A percentile compares a stretch with the other conserved stretches of the same genome.
Conservation (phyloP, 2,888 invertebrate genomes). For the Aphodius granarius region DNA sequence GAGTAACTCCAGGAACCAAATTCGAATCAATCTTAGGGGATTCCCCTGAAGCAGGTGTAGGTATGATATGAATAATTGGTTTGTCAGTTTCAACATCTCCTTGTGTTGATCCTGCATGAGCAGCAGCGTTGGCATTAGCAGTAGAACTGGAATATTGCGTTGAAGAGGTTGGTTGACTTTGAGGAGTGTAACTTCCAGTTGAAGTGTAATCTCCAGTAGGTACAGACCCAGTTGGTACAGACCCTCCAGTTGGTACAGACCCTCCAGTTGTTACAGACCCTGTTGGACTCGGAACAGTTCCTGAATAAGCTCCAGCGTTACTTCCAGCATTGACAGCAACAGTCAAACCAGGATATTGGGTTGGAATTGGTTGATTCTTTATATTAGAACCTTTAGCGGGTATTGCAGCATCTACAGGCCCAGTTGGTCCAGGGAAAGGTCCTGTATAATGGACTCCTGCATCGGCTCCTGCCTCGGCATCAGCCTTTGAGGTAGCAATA, state of each 20-base stretch:
- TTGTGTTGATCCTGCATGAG: neutral
- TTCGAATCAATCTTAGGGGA: neutral
- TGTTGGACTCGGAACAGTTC: neutral
- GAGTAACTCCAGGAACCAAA: neutral
- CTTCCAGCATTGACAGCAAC: neutral
- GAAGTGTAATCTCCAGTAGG: neutral
- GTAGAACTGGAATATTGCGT: neutral
- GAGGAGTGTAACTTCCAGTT: neutral
- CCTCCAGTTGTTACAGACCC: neutral
- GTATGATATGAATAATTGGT: constrained; percentile 3
- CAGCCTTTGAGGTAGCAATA: neutral
- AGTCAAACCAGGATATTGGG: constrained; percentile 6
- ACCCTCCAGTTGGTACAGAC: neutral
- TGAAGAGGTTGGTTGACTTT: neutral
- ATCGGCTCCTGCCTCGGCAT: neutral
- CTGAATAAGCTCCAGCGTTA: constrained; percentile 5
- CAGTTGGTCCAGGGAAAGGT: constrained; percentile 17
- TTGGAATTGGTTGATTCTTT: neutral
- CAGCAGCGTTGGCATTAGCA: constrained; percentile 6
- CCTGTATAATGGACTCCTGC: constrained; percentile 16
- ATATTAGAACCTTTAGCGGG: neutral
- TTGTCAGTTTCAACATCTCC: neutral
- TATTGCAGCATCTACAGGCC: constrained; percentile 1
- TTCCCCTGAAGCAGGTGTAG: neutral
- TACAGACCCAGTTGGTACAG: too few species aligned